Percentiles rank a stretch among this genome's conserved stretches.
Conservation (phyloP, 2,888 invertebrate genomes). For the Lomographa bimaculata region DNA sequence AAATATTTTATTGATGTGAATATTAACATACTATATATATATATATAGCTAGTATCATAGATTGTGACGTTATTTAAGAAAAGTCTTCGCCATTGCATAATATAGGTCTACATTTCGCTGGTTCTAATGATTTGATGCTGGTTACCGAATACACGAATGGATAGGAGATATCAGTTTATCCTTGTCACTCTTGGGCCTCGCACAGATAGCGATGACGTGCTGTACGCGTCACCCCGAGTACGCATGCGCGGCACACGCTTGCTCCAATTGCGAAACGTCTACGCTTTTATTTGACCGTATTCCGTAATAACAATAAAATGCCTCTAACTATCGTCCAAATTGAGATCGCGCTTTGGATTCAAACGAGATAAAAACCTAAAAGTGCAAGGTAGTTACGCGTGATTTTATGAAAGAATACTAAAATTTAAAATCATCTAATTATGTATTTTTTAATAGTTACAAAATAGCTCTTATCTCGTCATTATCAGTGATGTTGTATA, state of each 20-base stretch:
- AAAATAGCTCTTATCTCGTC: conserved; percentile 14
- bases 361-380: conserved; percentile 3
- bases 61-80: too few species aligned
- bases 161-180: conserved; percentile 7
- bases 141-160: conserved; percentile 16
- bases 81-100: too few species aligned
- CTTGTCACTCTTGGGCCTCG: conserved; percentile 27
- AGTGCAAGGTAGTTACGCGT: too few species aligned
- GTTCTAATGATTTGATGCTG: too few species aligned
- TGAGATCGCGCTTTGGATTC: conserved; percentile 7
- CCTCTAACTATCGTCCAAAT: conserved; percentile 26
- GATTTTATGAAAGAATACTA: too few species aligned
- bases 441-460: too few species aligned
- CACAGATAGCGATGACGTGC: conserved; percentile 30
- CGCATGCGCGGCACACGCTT: conserved; percentile 41
- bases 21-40: too few species aligned
- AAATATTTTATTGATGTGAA: too few species aligned
- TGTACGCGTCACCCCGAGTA: conserved; percentile 41
- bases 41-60: too few species aligned
- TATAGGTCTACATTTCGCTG: too few species aligned
- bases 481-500: conserved; percentile 12
- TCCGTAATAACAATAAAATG: conserved; percentile 38
- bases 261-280: conserved; percentile 60
- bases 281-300: conserved; percentile 42
- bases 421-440: too few species aligned